Evolutionary conservation across 2,888 invertebrate genomes (phyloP).

Genomic region (Eupithecia subumbrata): DNA sequence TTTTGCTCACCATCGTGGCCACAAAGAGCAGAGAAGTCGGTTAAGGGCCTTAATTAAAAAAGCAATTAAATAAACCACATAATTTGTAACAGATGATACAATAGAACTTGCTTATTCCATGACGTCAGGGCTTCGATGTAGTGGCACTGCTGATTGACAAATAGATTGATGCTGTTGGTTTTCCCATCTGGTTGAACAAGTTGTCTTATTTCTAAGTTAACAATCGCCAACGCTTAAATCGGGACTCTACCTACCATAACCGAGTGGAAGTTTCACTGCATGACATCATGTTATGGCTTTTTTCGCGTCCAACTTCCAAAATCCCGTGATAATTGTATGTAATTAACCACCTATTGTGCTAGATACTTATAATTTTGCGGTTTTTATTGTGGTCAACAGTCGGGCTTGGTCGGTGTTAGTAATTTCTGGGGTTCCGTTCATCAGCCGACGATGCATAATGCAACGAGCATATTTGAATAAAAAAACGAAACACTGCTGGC

Average conservation of each 20-base stretch:
- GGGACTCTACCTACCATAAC: background rate
- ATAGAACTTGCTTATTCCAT: background rate
- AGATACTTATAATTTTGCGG: conserved; percentile 21
- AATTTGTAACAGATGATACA: background rate
- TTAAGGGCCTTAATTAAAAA: background rate
- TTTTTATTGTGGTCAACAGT: conserved; percentile 15
- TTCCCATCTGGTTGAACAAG: background rate
- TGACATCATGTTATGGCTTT: conserved; percentile 9
- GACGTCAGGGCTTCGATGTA: background rate
- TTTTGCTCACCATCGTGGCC: too few relatives aligned
- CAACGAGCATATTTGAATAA: too few relatives aligned
- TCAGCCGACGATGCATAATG: background rate
- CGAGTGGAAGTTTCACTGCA: background rate
- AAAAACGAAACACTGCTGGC: too few relatives aligned
- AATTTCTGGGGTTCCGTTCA: background rate
- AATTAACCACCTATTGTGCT: conserved; percentile 10
- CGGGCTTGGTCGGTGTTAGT: background rate
- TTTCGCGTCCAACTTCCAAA: background rate
- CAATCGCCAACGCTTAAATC: background rate
- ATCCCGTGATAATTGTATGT: background rate
- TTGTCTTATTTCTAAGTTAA: background rate
- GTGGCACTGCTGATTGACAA: background rate
- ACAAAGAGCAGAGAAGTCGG: too few relatives aligned
- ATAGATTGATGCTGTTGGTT: background rate
- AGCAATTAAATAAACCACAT: background rate